Base-by-base conservation (phyloP, 2,888 invertebrate species). In the Platycnemis pennipes region DNA sequence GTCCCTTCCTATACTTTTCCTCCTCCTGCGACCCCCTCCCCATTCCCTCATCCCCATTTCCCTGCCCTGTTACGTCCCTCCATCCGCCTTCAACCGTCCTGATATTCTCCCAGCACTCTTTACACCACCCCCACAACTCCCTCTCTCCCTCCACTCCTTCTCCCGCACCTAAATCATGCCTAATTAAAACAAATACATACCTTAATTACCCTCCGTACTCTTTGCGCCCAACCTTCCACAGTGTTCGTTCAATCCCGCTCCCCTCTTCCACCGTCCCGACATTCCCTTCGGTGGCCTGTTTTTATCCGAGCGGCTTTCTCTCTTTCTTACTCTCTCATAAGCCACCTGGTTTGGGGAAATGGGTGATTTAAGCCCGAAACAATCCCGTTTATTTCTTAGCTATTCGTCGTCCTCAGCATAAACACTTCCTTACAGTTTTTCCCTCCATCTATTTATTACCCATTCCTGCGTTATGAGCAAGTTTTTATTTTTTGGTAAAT, bases 161-260 rank as follows among this genome's bases (percentile, higher is more conserved):
- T 44, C 44, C 44, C 44, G 26, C 63, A 63, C 69, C 91, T 91
- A 91, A 91, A 91, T 91, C 91, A 91, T 91, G 44, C 91, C 63
- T 91, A 91, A 91, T 91, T 91, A 91, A 91, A 91, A 91, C 91
- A 91, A 91, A 91, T 91, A 91, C 63, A 91, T 91, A 91, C 63
- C 91, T 91, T 91, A 91, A 91, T 91, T 91, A 91, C 56, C 44
- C 63, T 56, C 63, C 91, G n/a, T 87, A 87, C 87, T 87, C 45
- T 44, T 42, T 69, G n/a, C 22, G 8, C 44, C 22, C 91, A 22
- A 13, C 53, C 56, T 53, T 56, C 91, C 42, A 42, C 56, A 42
- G 16, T 42, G 63, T 22, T 42, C 53, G 56, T 56, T 37, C 22
- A 19, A 53, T 89, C 53, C 31, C 31, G 46, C 42, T 53, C 53